These are phyloP conservation scores for Pseudochirops corinnae DNA, from an alignment of 2,797 vertebrate species.

Conservation along the genomic window DNA sequence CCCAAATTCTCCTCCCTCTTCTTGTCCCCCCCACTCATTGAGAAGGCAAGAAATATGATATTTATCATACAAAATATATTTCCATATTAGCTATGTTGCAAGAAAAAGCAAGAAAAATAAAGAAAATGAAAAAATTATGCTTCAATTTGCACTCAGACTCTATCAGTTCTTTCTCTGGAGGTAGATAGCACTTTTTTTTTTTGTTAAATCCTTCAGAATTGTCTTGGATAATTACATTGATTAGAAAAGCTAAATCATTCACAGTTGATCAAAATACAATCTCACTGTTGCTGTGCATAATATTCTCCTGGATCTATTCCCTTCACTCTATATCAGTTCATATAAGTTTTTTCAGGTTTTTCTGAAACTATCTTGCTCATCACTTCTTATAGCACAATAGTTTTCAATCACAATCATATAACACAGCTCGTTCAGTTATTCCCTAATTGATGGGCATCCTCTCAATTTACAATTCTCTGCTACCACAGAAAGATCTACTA, in stretches of 20 bases:
- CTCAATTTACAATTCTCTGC: not conserved
- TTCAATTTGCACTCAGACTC: too few species aligned
- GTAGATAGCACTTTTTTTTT: too few species aligned
- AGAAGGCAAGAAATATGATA: not conserved
- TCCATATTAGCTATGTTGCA: too few species aligned
- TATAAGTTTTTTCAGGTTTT: not conserved
- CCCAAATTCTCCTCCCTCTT: not conserved
- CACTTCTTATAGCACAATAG: not conserved
- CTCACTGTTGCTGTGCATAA: not conserved
- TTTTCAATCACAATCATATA: not conserved
- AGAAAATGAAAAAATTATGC: too few species aligned
- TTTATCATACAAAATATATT: too few species aligned
- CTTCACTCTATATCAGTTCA: not conserved
- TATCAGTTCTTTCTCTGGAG: too few species aligned
- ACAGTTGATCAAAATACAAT: not conserved
- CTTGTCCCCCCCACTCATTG: not conserved
- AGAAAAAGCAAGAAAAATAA: too few species aligned
- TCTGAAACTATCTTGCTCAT: not conserved
- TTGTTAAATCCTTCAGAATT: too few species aligned
- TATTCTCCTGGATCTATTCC: not conserved
- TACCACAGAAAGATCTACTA: not conserved
- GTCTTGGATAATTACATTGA: too few species aligned
- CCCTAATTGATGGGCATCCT: not conserved
- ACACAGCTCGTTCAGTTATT: not conserved
- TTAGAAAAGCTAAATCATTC: not conserved